phyloP scores from a whole-genome alignment of 1,140 invertebrate genomes.

The Brachionus rotundiformis region DNA sequence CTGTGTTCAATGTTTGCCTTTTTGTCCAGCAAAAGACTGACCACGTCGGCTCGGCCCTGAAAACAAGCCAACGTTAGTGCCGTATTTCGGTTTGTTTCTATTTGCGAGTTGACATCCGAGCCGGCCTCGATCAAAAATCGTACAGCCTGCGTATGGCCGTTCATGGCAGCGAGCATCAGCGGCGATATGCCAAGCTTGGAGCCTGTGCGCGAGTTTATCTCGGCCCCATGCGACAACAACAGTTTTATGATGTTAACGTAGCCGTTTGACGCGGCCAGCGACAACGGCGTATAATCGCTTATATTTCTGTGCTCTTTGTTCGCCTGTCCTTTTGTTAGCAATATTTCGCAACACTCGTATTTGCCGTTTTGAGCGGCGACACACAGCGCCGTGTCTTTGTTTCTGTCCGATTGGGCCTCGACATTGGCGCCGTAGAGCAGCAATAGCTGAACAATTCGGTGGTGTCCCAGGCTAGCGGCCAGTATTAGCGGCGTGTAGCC shows the following conservation, averaged over 20 bases:
- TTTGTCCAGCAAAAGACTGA: slow-evolving; percentile 87
- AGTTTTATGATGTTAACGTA: slow-evolving; percentile 98
- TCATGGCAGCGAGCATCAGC: slow-evolving; percentile 98
- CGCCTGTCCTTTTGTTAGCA: slow-evolving; percentile 72
- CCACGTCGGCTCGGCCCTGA: slow-evolving; percentile 96
- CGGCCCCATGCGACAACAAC: slow-evolving; percentile 86
- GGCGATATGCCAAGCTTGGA: slow-evolving; percentile 93
- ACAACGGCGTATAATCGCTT: slow-evolving; percentile 96
- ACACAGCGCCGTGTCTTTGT: slow-evolving; percentile 96
- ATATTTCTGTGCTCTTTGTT: slow-evolving; percentile 99
- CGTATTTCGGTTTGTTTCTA: slow-evolving; percentile 98
- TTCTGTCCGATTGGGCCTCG: slow-evolving; percentile 95
- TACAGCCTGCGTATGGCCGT: slow-evolving; percentile 97
- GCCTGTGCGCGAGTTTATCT: slow-evolving; percentile 82
- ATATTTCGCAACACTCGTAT: slow-evolving; percentile 71
- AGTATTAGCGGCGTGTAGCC: slow-evolving; percentile 91
- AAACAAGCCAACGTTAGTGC: slow-evolving; percentile 97
- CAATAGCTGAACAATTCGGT: slow-evolving; percentile 87
- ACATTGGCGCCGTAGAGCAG: slow-evolving; percentile 89
- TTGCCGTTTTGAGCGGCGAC: slow-evolving; percentile 93
- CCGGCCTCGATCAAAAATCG: slow-evolving; percentile 93
- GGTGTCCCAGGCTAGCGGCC: slow-evolving; percentile 82
- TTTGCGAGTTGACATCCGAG: slow-evolving; percentile 98
- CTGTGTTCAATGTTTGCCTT: slow-evolving; percentile 98
- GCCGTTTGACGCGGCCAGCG: slow-evolving; percentile 88